Evolutionary conservation across 2,113 vertebrate species (phyloP).

Genomic region (Patagioenas fasciata): DNA sequence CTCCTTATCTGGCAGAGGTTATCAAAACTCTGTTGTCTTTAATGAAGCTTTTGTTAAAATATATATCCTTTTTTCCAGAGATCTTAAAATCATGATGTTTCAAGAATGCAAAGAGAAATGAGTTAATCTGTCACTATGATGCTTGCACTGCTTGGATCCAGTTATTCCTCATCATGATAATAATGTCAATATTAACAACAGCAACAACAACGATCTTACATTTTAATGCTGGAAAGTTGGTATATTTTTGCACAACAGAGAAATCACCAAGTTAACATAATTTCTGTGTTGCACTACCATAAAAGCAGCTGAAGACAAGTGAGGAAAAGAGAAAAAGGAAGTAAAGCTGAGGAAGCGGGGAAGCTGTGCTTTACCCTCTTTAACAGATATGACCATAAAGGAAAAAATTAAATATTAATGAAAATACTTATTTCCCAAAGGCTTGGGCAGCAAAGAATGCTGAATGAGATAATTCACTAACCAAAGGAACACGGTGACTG

Average conservation of each 20-base stretch:
- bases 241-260: neutral
- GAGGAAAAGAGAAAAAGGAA: neutral
- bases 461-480: conserved; percentile 60
- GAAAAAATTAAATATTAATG: conserved; percentile 72
- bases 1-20: neutral
- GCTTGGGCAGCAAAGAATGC: conserved; percentile 46
- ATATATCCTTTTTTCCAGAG: neutral
- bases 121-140: neutral
- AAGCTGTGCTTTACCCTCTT: neutral
- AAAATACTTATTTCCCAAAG: conserved; percentile 66
- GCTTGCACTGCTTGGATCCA: neutral
- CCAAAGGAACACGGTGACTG: conserved; percentile 24
- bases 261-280: neutral
- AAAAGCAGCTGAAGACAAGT: neutral
- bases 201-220: neutral
- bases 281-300: neutral
- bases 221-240: neutral
- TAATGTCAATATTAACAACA: neutral
- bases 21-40: neutral
- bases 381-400: conserved; percentile 7
- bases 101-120: neutral
- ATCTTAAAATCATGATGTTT: neutral
- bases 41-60: neutral
- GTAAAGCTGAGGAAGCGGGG: neutral
- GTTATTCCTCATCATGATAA: neutral